Conservation (phyloP, 2,113 vertebrate genomes). For the Muntiacus muntjak region DNA sequence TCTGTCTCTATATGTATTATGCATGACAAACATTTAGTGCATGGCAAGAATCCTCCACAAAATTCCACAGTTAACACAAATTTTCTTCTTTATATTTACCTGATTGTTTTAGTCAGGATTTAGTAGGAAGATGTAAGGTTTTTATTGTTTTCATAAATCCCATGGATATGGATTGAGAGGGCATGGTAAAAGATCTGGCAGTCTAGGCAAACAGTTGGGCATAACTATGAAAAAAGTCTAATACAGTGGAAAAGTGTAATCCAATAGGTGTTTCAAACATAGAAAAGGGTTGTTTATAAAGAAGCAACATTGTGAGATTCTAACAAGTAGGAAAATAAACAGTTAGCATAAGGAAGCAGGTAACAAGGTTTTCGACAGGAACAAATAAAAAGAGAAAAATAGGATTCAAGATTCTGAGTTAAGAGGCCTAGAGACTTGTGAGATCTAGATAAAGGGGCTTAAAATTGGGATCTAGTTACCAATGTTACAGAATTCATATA, state of each 20-base stretch:
- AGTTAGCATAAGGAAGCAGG: not conserved
- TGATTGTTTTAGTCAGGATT: not conserved
- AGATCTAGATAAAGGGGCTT: constrained; percentile 16
- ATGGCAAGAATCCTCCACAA: not conserved
- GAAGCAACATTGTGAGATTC: not conserved
- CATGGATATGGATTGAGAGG: not conserved
- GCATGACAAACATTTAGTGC: not conserved
- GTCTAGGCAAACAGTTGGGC: not conserved
- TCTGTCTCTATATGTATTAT: not conserved
- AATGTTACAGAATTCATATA: not conserved
- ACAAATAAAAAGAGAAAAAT: not conserved
- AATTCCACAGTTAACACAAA: not conserved
- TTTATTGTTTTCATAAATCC: not conserved
- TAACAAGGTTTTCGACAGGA: not conserved
- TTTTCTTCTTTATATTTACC: not conserved
- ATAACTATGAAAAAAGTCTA: not conserved
- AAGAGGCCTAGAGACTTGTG: not conserved
- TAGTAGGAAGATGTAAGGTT: not conserved
- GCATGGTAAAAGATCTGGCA: not conserved
- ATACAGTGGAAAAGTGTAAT: not conserved
- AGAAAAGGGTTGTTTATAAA: not conserved
- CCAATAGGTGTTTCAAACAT: not conserved
- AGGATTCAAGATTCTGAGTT: not conserved
- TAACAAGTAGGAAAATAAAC: not conserved
- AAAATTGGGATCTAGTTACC: constrained; percentile 30